These are phyloP conservation scores for Taurulus bubalis DNA, from an alignment of 2,113 vertebrate genomes.

Conservation along the genomic window DNA sequence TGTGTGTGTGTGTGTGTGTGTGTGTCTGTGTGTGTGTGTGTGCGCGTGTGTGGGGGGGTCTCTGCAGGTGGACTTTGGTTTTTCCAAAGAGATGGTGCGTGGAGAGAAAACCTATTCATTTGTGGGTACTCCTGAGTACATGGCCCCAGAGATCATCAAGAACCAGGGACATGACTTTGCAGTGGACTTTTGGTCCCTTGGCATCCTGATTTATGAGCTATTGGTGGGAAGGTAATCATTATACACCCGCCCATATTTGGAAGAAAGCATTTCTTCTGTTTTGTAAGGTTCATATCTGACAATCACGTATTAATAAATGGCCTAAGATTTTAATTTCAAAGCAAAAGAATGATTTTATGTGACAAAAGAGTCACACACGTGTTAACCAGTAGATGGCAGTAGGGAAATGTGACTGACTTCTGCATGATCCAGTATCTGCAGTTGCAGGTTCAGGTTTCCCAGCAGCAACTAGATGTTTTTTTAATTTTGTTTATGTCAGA, in stretches of 20 bases:
- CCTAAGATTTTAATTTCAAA: not conserved
- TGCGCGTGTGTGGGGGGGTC: not conserved
- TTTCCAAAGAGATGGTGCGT: slow-evolving; percentile 83
- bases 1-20: not conserved
- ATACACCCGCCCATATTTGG: not conserved
- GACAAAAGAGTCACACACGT: not conserved
- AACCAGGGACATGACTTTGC: slow-evolving; percentile 89
- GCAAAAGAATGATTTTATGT: not conserved
- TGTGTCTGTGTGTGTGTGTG: not conserved
- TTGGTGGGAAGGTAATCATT: slow-evolving; percentile 84
- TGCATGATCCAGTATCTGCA: not conserved
- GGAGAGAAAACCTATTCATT: slow-evolving; percentile 89
- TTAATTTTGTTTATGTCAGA: not conserved
- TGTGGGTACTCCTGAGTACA: slow-evolving; percentile 88
- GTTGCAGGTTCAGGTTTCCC: not conserved
- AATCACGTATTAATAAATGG: not conserved
- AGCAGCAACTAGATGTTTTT: not conserved
- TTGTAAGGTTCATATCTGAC: not conserved
- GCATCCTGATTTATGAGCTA: slow-evolving; percentile 85
- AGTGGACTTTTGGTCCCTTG: slow-evolving; percentile 89
- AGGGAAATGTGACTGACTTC: slow-evolving; percentile 25
- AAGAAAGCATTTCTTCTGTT: not conserved
- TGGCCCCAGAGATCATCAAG: slow-evolving; percentile 88
- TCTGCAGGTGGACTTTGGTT: slow-evolving; percentile 88
- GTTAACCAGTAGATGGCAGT: slow-evolving; percentile 69